phyloP scores from a whole-genome alignment of 1,140 invertebrate species.

The Drosophila mayri region DNA sequence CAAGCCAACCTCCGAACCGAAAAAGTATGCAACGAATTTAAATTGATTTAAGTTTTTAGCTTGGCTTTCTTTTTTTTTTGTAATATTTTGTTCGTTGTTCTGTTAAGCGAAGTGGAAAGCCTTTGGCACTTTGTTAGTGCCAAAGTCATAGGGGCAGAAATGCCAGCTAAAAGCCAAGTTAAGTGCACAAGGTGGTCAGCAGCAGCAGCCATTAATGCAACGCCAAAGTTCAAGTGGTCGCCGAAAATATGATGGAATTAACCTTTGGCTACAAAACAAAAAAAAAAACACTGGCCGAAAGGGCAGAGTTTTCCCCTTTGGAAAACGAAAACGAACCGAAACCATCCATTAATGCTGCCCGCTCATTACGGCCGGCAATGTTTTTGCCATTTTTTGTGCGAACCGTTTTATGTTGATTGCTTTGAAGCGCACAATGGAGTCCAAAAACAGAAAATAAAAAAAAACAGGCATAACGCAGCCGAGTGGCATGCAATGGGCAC shows the following conservation, averaged over 20 bases:
- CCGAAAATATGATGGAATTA: slow-evolving; percentile 39
- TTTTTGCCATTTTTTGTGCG: slow-evolving; percentile 40
- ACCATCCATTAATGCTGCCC: slow-evolving; percentile 15
- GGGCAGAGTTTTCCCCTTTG: background rate
- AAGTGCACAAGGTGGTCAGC: slow-evolving; percentile 45
- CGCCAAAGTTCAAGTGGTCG: slow-evolving; percentile 13
- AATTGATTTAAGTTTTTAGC: slow-evolving; percentile 71
- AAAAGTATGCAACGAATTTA: slow-evolving; percentile 63
- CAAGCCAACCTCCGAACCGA: background rate
- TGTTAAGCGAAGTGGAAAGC: slow-evolving; percentile 33
- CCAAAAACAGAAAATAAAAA: slow-evolving; percentile 28
- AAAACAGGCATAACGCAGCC: slow-evolving; percentile 8
- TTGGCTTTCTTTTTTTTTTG: background rate
- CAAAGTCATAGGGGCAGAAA: slow-evolving; percentile 44
- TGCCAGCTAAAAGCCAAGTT: slow-evolving; percentile 46
- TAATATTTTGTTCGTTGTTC: slow-evolving; percentile 3
- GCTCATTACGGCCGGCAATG: slow-evolving; percentile 38
- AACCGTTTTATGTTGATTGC: slow-evolving; percentile 63
- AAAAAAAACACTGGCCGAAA: background rate
- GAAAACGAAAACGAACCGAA: slow-evolving; percentile 18
- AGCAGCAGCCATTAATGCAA: slow-evolving; percentile 33
- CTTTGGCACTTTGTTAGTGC: slow-evolving; percentile 46
- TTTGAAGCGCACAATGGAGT: slow-evolving; percentile 62
- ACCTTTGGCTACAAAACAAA: slow-evolving; percentile 14
- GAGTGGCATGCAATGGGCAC: slow-evolving; percentile 46